Percentiles rank a stretch among this genome's conserved stretches.
Evolutionary conservation across 2,888 invertebrate genomes (phyloP).

Genomic region (Marasmarcha lunaedactyla): DNA sequence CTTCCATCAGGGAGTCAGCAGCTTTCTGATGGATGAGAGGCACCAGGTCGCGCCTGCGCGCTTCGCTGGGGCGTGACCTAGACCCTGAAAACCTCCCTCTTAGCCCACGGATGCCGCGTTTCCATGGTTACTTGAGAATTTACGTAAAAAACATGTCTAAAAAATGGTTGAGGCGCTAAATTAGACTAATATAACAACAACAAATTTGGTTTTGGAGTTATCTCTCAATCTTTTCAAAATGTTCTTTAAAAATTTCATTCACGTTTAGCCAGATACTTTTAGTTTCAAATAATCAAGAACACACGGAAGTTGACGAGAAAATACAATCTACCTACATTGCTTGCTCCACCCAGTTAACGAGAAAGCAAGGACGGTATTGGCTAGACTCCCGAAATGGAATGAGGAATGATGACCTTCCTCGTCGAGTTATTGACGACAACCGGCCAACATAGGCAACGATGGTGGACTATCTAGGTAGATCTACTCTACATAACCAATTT

Average conservation of each 20-base stretch:
- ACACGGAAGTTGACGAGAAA: conserved; percentile 30
- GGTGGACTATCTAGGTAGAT: too few relatives aligned
- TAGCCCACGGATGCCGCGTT: conserved; percentile 49
- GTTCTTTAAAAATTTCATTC: neutral
- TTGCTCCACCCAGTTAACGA: conserved; percentile 46
- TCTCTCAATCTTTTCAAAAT: too few relatives aligned
- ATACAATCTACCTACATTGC: conserved; percentile 30
- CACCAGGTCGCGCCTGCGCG: conserved; percentile 25
- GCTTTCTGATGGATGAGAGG: too few relatives aligned
- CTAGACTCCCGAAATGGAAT: conserved; percentile 33
- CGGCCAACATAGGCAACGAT: conserved; percentile 11
- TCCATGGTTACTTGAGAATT: conserved; percentile 37
- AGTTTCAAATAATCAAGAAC: conserved; percentile 13
- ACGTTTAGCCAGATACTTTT: too few relatives aligned
- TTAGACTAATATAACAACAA: too few relatives aligned
- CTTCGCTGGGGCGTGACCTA: conserved; percentile 72
- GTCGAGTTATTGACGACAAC: conserved; percentile 34
- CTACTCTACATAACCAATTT: too few relatives aligned
- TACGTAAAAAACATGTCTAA: neutral
- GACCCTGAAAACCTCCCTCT: conserved; percentile 64
- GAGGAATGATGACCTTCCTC: conserved; percentile 34
- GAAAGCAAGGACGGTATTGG: conserved; percentile 41
- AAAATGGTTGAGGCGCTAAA: neutral
- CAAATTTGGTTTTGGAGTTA: too few relatives aligned
- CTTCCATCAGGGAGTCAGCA: conserved; percentile 30